Conservation (phyloP, 2,113 vertebrate species). For the Chelonoidis abingdonii region DNA sequence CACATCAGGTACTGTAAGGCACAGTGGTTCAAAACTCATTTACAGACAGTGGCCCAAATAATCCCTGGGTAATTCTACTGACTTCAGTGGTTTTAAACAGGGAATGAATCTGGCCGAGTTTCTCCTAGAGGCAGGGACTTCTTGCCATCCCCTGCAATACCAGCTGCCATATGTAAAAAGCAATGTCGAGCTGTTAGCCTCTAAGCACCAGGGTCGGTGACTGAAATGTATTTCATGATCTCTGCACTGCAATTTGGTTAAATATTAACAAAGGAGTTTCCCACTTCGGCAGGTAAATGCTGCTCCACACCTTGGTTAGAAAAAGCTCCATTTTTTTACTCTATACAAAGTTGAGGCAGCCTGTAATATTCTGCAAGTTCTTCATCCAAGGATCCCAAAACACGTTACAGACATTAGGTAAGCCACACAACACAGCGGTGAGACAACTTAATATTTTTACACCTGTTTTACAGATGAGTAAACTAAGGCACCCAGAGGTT, state of each 20-base stretch:
- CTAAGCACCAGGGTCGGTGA: not conserved
- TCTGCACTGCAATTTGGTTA: not conserved
- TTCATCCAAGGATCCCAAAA: not conserved
- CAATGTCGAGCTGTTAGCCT: not conserved
- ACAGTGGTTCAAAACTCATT: not conserved
- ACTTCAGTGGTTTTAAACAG: not conserved
- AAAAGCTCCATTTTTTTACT: not conserved
- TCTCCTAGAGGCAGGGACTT: not conserved
- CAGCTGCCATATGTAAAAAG: not conserved
- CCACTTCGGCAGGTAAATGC: not conserved
- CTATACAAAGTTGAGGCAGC: constrained; percentile 19
- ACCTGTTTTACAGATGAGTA: not conserved
- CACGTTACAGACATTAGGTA: not conserved
- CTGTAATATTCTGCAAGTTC: not conserved
- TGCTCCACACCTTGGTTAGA: not conserved
- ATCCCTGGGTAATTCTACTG: not conserved
- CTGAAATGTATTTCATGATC: not conserved
- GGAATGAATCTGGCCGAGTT: not conserved
- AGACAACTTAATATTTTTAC: not conserved
- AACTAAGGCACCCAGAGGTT: not conserved
- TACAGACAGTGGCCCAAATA: not conserved
- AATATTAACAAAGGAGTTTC: not conserved
- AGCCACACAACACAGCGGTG: not conserved
- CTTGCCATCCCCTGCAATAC: not conserved
- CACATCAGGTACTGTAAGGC: not conserved